Conservation (phyloP, 2,888 invertebrate genomes). For the Drosophila nr. fundita region DNA sequence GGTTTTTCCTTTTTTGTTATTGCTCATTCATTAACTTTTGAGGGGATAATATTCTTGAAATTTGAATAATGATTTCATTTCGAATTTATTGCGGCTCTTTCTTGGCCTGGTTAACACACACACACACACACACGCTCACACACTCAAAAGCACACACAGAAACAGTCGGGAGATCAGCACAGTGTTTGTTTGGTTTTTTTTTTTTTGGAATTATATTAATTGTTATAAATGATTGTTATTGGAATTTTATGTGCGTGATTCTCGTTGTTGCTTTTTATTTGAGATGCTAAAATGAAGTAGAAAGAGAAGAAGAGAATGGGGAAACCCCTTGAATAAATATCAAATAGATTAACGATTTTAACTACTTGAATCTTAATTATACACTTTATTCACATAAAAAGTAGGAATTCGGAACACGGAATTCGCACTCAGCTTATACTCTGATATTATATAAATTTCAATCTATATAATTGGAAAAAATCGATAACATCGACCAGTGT, state of each 20-base stretch:
- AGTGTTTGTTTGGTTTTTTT: background rate
- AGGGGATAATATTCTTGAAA: conserved; percentile 36
- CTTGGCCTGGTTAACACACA: conserved; percentile 39
- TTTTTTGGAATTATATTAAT: conserved; percentile 9
- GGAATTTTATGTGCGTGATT: conserved; percentile 10
- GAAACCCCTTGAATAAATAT: conserved; percentile 5
- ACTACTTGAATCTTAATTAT: background rate
- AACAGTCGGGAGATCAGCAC: conserved; percentile 6
- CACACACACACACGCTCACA: conserved; percentile 14
- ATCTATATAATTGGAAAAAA: too few relatives aligned
- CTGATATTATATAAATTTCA: too few relatives aligned
- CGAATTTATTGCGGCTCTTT: conserved; percentile 28
- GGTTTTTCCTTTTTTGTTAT: conserved; percentile 17
- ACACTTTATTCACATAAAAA: background rate
- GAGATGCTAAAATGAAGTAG: conserved; percentile 25
- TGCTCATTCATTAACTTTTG: conserved; percentile 31
- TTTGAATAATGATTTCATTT: conserved; percentile 59
- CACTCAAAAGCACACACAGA: conserved; percentile 6
- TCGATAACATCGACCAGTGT: too few relatives aligned
- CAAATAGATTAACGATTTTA: background rate
- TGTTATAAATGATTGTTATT: conserved; percentile 51
- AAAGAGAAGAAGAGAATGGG: conserved; percentile 6
- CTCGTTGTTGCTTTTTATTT: conserved; percentile 9
- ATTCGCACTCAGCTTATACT: background rate
- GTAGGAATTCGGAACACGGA: background rate